These are phyloP conservation scores for Tenthredo mesomela DNA, from an alignment of 2,888 invertebrate species.

Conservation along the genomic window DNA sequence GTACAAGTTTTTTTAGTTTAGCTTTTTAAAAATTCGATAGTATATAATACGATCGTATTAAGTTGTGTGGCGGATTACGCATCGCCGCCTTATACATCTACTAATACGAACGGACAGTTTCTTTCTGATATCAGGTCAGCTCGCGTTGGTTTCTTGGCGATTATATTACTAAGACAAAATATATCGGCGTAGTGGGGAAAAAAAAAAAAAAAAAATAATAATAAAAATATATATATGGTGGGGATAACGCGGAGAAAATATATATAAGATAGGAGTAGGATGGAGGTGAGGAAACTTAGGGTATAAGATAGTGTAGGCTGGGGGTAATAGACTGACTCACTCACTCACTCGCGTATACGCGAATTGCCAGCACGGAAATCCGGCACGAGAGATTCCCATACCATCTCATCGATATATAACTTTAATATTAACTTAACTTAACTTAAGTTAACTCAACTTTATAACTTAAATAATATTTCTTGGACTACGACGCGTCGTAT, in stretches of 20 bases:
- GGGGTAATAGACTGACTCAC: slow-evolving; percentile 14
- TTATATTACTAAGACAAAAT: slow-evolving; percentile 3
- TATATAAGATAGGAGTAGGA: not conserved
- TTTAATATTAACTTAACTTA: not conserved
- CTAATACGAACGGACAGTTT: slow-evolving; percentile 6
- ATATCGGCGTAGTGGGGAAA: not conserved
- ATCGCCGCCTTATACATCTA: not conserved
- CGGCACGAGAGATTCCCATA: not conserved
- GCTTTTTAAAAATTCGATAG: not conserved
- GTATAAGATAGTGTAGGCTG: not conserved
- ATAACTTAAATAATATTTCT: not conserved
- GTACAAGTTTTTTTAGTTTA: not conserved
- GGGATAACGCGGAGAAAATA: slow-evolving; percentile 12
- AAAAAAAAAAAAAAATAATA: no score
- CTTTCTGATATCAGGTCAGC: slow-evolving; percentile 31
- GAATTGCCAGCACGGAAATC: not conserved
- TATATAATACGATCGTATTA: not conserved
- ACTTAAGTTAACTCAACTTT: no score
- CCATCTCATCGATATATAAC: not conserved
- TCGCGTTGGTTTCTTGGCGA: not conserved
- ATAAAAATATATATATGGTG: not conserved
- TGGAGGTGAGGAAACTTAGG: not conserved
- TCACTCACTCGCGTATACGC: slow-evolving; percentile 31
- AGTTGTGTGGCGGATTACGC: not conserved
- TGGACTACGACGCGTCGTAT: not conserved